phyloP scores from a whole-genome alignment of 2,113 vertebrate genomes.

The Esox niger region DNA sequence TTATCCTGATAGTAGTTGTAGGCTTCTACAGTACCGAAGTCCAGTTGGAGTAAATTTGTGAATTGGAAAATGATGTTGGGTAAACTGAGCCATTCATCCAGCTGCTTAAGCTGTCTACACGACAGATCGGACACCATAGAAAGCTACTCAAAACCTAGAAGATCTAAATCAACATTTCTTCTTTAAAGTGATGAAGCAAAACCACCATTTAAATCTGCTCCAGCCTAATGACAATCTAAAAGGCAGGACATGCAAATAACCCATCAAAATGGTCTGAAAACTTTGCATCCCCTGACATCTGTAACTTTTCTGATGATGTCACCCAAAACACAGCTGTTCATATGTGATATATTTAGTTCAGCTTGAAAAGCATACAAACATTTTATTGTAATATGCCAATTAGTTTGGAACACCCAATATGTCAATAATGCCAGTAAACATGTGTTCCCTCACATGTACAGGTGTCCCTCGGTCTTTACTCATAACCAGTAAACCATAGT shows the following conservation, averaged over 20 bases:
- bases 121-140: neutral
- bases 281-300: conserved; percentile 62
- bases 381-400: too few species aligned
- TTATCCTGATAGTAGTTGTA: too few species aligned
- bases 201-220: conserved; percentile 40
- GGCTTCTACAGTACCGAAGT: too few species aligned
- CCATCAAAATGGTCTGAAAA: conserved; percentile 32
- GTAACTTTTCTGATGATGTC: conserved; percentile 43
- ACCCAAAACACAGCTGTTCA: conserved; percentile 37
- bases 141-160: conserved; percentile 16
- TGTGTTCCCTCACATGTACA: too few species aligned
- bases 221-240: conserved; percentile 31
- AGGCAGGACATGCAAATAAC: conserved; percentile 48
- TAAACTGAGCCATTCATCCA: too few species aligned
- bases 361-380: neutral
- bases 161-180: conserved; percentile 44
- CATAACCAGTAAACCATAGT: too few species aligned
- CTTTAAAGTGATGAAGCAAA: conserved; percentile 26
- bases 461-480: too few species aligned
- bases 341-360: conserved; percentile 27
- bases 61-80: too few species aligned
- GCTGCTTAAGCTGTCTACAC: too few species aligned
- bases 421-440: too few species aligned
- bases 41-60: too few species aligned
- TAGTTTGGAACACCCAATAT: neutral